Conservation (phyloP, 1,140 invertebrate species). For the Sinella curviseta region DNA sequence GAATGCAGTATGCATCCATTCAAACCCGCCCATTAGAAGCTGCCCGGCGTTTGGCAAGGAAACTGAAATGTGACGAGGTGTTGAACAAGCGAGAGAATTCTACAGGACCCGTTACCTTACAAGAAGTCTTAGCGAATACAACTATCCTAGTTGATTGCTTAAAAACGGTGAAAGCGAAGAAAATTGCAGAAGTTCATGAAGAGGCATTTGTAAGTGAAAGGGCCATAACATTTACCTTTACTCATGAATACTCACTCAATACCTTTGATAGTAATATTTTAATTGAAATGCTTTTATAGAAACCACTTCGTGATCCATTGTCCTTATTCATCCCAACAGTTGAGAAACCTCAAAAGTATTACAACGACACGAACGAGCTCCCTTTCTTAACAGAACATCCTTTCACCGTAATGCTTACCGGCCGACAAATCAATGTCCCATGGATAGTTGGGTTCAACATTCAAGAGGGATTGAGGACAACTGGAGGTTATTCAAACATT, state of each 20-base stretch:
- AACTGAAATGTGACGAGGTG: slow-evolving; percentile 23
- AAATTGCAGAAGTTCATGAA: slow-evolving; percentile 33
- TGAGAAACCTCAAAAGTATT: slow-evolving; percentile 55
- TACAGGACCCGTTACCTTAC: background rate
- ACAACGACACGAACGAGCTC: slow-evolving; percentile 51
- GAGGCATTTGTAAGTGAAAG: slow-evolving; percentile 29
- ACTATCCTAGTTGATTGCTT: slow-evolving; percentile 30
- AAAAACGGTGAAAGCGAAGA: slow-evolving; percentile 30
- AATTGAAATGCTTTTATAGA: background rate
- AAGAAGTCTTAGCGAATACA: slow-evolving; percentile 1
- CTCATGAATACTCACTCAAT: too few species aligned
- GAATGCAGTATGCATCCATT: slow-evolving; percentile 17
- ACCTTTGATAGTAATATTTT: background rate
- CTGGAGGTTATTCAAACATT: slow-evolving; percentile 25
- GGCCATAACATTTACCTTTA: background rate
- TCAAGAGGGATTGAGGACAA: slow-evolving; percentile 35
- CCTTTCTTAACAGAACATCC: slow-evolving; percentile 64
- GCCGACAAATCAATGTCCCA: slow-evolving; percentile 28
- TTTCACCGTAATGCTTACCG: slow-evolving; percentile 44
- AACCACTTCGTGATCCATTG: slow-evolving; percentile 55
- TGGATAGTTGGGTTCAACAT: slow-evolving; percentile 37
- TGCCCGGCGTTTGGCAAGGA: slow-evolving; percentile 18
- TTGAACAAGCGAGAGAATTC: background rate
- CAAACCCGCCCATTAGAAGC: slow-evolving; percentile 27
- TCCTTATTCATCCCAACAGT: slow-evolving; percentile 64